Base-by-base conservation (phyloP, 2,888 invertebrate species). In the Catotricha subobsoleta region DNA sequence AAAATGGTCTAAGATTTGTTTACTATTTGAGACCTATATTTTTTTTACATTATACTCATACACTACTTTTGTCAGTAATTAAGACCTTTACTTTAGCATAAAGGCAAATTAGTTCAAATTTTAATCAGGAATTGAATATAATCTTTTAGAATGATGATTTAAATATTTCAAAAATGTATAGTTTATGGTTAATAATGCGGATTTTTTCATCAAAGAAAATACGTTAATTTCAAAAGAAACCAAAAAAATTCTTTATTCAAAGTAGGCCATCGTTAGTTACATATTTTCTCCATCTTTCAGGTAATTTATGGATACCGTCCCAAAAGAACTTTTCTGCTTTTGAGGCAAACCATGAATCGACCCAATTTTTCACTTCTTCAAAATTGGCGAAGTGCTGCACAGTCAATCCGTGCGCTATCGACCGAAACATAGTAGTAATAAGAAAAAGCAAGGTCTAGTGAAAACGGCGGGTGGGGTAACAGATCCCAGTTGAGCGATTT, bases 221-320 rank as follows among this genome's bases (percentile, higher is more conserved):
- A 10, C 7, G 10, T 8, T 8, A 25, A 25, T 10, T 25, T 8
- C 25, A 25, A 8, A 25, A 8, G 7, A 25, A 25, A 25, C 10
- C 10, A 10, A 8, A 25, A 8, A 25, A 25, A 6, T 10, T 8
- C 10, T 6, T 25, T 25, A 25, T 25, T 25, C 25, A 25, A 25
- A 25, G 25, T 25, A 8, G 6, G 25, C 25, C 25, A 25, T 25
- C 25, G 25, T 10, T 25, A 10, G 25, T 10, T 6, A 45, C 40
- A 31, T 44, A 42, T 47, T 45, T 45, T 44, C 27, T 25, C 41
- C 42, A 45, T 37, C 43, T 46, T 39, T 45, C 41, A 16, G 40
- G 42, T 36, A 45, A 43, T 35, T 45, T 21, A 25, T 44, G 45
- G 37, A 43, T 46, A 8, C 44, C 40, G 36, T 23, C 10, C 44